These are phyloP conservation scores for Callipepla californica DNA, from an alignment of 2,113 vertebrate species.

Conservation along the genomic window DNA sequence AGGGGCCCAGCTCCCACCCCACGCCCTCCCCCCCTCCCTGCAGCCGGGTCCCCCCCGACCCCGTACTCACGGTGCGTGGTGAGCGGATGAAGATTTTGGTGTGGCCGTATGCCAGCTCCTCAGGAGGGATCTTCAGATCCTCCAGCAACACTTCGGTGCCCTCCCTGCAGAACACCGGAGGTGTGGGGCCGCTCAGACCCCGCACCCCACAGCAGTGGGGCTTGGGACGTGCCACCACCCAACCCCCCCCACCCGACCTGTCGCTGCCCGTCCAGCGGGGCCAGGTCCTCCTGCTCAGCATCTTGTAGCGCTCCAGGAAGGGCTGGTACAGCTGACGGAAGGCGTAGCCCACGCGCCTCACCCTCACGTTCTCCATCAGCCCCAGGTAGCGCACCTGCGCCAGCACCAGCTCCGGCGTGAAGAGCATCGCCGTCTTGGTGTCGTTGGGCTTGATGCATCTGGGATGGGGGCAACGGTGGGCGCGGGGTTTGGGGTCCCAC, in stretches of 20 bases:
- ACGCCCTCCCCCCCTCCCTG: too few relatives aligned
- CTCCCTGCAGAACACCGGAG: background rate
- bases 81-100: constrained; percentile 85
- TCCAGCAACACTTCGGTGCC: constrained; percentile 65
- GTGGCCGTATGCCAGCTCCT: constrained; percentile 77
- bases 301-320: constrained; percentile 81
- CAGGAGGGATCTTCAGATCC: constrained; percentile 17
- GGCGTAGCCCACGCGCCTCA: constrained; percentile 82
- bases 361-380: constrained; percentile 83
- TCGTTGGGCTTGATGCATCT: constrained; percentile 87
- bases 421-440: constrained; percentile 61
- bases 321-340: constrained; percentile 78
- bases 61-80: constrained; percentile 76
- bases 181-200: rapidly evolving
- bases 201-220: rapidly evolving
- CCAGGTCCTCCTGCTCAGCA: constrained; percentile 79
- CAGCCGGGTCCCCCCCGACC: rapidly evolving
- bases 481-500: background rate
- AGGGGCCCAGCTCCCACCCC: background rate
- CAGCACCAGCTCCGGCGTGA: constrained; percentile 75
- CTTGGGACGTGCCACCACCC: rapidly evolving
- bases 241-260: constrained; percentile 42
- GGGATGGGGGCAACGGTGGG: rapidly evolving
- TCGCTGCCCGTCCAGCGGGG: constrained; percentile 71
- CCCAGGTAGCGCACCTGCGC: constrained; percentile 79